Evolutionary conservation across 1,140 invertebrate genomes (phyloP), one percentile per base, ranked within the genome.

Genomic region (Cyclina sinensis): DNA sequence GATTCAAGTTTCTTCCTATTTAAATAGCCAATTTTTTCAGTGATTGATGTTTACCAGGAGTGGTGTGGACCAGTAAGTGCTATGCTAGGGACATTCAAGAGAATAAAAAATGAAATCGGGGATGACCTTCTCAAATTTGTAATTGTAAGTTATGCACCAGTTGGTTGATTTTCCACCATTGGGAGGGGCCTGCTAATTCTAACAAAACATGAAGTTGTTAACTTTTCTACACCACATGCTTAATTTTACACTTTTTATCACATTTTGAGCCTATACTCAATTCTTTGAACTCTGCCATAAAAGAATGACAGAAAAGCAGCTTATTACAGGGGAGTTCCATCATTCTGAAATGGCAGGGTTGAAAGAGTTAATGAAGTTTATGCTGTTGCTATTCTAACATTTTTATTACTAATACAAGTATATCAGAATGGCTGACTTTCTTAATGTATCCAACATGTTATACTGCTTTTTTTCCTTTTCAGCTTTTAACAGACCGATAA

Each of bases 21-120:
- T n/a, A 35, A 39, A 30, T 30, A 35, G 32, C 18, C 39, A 16
- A 70, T 43, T 88, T 21, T 88, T 88, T 83, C 86, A 88, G 86
- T 88, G 21, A 82, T 88, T 43, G 86, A 88, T 93, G 96, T 98
- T 37, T 99, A 98, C 95, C 97, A 98, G 21, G 97, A 98, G 88
- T 99, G 98, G 98, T 98, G 98, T 93, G 98, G 98, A 5, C 98
- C 98, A 0, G 98, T 98, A 93, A 95, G 97, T 81, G 98, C 97
- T 32, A 98, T 99, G 98, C 96, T 98, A 27, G 97, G 97, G 86
- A 97, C 97, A 93, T 96, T 99, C 88, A 98, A 98, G 93, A 98
- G 98, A 96, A 96, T 98, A 35, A 98, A 98, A 95, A 97, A 98
- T 93, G 98, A 99, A 96, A 94, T 98, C 2, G 98, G 98, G 16